These are phyloP conservation scores for Glossophaga mutica DNA, from an alignment of 2,797 vertebrate genomes.

Conservation along the genomic window DNA sequence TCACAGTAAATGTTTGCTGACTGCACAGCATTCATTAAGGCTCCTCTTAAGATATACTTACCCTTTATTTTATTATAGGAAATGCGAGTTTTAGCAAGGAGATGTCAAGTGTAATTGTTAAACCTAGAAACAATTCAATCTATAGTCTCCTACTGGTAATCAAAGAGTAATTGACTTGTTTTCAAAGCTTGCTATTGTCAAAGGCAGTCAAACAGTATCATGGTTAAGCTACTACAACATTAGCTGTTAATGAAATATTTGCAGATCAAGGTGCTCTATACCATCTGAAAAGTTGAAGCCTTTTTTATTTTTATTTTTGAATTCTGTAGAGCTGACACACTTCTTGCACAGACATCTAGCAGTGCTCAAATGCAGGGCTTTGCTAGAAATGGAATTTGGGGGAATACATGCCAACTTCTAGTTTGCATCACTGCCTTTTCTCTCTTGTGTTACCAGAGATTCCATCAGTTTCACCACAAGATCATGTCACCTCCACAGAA, in stretches of 20 bases:
- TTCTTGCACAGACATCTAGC: background rate
- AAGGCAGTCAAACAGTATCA: background rate
- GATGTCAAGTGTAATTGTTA: background rate
- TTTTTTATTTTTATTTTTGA: background rate
- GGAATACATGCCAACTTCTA: background rate
- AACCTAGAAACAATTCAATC: background rate
- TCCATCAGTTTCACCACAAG: background rate
- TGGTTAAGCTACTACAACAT: background rate
- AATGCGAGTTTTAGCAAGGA: background rate
- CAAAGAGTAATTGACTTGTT: background rate
- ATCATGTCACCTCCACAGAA: background rate
- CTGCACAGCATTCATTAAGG: background rate
- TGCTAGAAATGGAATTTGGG: background rate
- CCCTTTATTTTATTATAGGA: background rate
- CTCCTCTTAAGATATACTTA: background rate
- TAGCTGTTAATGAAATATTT: background rate
- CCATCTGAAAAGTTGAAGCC: background rate
- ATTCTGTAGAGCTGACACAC: background rate
- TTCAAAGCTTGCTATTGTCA: background rate
- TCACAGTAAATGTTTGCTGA: background rate
- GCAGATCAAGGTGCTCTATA: background rate
- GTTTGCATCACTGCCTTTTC: background rate
- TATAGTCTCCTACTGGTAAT: background rate
- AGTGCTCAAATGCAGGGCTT: background rate
- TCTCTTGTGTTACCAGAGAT: background rate